These are phyloP conservation scores for Casuarius casuarius DNA, from an alignment of 2,113 vertebrate genomes.

Conservation along the genomic window DNA sequence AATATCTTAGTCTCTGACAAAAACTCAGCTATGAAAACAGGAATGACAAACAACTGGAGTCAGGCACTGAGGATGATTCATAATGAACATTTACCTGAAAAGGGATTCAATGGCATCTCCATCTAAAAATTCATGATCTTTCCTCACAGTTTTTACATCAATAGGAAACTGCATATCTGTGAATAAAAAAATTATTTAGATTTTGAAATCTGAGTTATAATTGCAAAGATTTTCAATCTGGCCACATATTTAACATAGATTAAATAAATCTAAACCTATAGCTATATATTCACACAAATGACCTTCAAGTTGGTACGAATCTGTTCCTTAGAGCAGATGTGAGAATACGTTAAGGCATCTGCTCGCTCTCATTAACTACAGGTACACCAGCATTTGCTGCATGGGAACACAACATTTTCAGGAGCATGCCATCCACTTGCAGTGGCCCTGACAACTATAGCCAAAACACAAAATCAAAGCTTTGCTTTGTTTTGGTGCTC, in stretches of 20 bases:
- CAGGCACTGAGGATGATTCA: neutral
- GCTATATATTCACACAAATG: neutral
- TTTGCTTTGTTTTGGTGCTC: neutral
- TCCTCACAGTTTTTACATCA: conserved; percentile 78
- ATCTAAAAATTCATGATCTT: conserved; percentile 84
- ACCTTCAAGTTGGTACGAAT: neutral
- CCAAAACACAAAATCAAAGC: neutral
- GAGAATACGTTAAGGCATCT: neutral
- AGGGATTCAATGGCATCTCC: conserved; percentile 79
- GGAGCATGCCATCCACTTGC: neutral
- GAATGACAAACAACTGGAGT: neutral
- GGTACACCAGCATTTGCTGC: neutral
- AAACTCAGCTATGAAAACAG: neutral
- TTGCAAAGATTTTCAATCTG: neutral
- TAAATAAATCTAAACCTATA: neutral
- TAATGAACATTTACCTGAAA: conserved; percentile 75
- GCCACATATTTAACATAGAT: neutral
- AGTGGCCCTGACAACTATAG: neutral
- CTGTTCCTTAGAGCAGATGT: neutral
- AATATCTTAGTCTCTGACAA: neutral
- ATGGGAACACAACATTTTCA: neutral
- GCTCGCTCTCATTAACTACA: neutral
- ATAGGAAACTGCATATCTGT: conserved; percentile 82
- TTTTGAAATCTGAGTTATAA: neutral
- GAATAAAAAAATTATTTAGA: conserved; percentile 11